phyloP scores from a whole-genome alignment of 2,888 invertebrate genomes.

The Xylophagus ater region DNA sequence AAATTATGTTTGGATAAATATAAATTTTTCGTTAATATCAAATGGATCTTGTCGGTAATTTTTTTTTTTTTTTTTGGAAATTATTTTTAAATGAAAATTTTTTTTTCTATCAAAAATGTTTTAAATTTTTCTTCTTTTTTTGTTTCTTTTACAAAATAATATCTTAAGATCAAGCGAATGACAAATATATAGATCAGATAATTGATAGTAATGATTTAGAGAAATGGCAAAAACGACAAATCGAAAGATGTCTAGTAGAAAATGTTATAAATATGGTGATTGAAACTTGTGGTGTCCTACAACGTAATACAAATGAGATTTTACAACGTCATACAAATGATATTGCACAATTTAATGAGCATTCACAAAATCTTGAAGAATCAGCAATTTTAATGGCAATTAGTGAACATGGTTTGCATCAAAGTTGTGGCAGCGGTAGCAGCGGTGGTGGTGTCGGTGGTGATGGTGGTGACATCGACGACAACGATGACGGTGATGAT shows the following conservation, averaged over 20 bases:
- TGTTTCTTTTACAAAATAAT: too few species aligned
- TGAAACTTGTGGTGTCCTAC: slow-evolving; percentile 10
- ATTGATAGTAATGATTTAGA: too few species aligned
- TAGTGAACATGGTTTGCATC: slow-evolving; percentile 16
- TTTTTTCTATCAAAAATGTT: too few species aligned
- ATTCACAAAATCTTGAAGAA: slow-evolving; percentile 12
- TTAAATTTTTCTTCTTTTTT: too few species aligned
- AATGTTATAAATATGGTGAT: slow-evolving; percentile 16
- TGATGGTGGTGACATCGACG: background rate
- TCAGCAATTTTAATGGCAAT: slow-evolving; percentile 19
- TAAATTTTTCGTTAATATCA: too few species aligned
- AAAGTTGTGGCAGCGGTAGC: too few species aligned
- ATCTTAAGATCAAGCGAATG: too few species aligned
- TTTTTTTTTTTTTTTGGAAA: too few species aligned
- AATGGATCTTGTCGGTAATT: too few species aligned
- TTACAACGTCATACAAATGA: background rate
- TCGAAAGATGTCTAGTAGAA: slow-evolving; percentile 15
- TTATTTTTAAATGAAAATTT: too few species aligned
- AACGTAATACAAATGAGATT: background rate
- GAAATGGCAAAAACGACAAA: slow-evolving; percentile 16
- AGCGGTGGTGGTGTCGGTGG: background rate
- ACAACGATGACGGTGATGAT: background rate
- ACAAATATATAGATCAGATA: too few species aligned
- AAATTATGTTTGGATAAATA: too few species aligned
- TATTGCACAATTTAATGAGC: background rate